phyloP scores from a whole-genome alignment of 2,797 vertebrate genomes.

The Simalia tracyae region DNA sequence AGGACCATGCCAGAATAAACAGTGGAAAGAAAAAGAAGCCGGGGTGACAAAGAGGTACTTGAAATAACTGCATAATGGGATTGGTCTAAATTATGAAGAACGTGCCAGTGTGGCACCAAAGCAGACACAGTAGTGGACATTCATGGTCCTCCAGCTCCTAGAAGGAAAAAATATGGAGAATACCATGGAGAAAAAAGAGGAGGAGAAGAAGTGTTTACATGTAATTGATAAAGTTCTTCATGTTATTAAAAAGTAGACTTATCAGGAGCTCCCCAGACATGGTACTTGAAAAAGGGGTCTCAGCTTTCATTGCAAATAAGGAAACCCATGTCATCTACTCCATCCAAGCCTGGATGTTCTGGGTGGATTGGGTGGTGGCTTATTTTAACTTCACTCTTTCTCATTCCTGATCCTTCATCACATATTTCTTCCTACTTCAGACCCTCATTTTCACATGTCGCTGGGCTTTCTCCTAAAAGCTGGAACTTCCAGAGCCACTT shows the following conservation, averaged over 20 bases:
- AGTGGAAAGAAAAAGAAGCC: not conserved
- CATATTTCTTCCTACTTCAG: too few relatives aligned
- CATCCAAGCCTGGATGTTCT: too few relatives aligned
- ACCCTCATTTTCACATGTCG: too few relatives aligned
- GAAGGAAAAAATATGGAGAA: not conserved
- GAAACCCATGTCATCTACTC: not conserved
- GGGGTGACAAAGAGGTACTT: not conserved
- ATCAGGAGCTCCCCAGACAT: not conserved
- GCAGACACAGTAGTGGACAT: not conserved
- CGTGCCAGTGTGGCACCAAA: not conserved
- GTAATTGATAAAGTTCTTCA: not conserved
- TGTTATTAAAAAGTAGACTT: not conserved
- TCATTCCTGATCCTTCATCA: too few relatives aligned
- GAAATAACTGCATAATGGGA: not conserved
- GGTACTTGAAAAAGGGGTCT: not conserved
- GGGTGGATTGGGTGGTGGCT: too few relatives aligned
- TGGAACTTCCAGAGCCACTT: too few relatives aligned
- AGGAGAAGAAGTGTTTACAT: not conserved
- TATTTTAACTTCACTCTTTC: too few relatives aligned
- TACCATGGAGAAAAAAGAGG: too few relatives aligned
- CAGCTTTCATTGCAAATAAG: not conserved
- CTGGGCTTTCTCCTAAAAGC: too few relatives aligned
- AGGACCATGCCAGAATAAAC: not conserved
- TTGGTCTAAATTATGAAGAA: not conserved
- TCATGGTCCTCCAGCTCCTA: not conserved